Percentiles rank a stretch among this genome's conserved stretches.
Evolutionary conservation across 2,888 invertebrate genomes (phyloP).

Genomic region (Bimastos eiseni): DNA sequence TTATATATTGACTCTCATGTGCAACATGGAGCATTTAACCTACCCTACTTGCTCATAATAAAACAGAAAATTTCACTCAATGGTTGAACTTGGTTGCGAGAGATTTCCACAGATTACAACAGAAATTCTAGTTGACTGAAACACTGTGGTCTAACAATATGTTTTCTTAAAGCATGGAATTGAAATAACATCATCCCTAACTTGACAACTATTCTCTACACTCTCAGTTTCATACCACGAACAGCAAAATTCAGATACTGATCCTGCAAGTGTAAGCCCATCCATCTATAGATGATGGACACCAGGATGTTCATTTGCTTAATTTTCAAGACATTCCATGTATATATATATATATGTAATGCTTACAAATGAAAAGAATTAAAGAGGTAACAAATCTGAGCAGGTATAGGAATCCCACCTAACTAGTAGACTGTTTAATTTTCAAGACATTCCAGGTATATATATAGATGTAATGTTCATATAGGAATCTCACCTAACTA

Average conservation of each 20-base stretch:
- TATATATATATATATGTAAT: too few species aligned
- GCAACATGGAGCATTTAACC: background rate
- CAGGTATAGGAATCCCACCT: background rate
- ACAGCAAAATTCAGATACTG: background rate
- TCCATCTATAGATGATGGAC: too few species aligned
- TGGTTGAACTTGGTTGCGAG: background rate
- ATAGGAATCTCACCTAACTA: background rate
- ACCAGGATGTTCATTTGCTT: too few species aligned
- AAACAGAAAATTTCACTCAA: background rate
- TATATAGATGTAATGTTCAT: too few species aligned
- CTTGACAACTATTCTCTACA: background rate
- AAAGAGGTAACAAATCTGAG: background rate
- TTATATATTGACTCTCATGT: background rate
- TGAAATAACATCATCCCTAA: background rate
- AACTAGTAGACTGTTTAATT: background rate
- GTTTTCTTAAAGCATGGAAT: background rate
- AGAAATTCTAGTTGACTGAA: background rate
- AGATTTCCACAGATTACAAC: background rate
- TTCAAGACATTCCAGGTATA: too few species aligned
- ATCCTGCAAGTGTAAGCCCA: background rate
- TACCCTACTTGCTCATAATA: constrained; percentile 4
- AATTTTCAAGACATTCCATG: too few species aligned
- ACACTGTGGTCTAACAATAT: too few species aligned
- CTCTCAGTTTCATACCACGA: background rate
- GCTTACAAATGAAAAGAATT: too few species aligned